Evolutionary conservation across 2,113 vertebrate genomes (phyloP), one percentile per base, ranked within the genome.

Genomic region (Anoplopoma fimbria): DNA sequence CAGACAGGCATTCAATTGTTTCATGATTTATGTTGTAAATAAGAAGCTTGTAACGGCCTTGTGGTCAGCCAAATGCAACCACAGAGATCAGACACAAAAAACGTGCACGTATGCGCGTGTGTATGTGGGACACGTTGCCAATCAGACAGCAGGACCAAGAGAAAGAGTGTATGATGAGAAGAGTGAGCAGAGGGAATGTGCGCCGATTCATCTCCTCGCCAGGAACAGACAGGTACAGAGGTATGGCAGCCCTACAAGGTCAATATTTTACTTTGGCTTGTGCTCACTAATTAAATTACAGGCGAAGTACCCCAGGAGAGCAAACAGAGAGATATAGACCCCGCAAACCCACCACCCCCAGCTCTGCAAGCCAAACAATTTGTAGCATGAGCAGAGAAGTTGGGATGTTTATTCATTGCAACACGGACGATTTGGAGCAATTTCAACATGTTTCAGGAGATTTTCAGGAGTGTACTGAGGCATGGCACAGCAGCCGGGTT

Each of bases 261-360:
- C 91, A 90, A 85, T 93, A 88, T 94, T 94, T 95, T 91, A 93
- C 85, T 94, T 94, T 91, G 91, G 89, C 91, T 87, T 57, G 87
- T 77, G 82, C 36, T 68, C 55, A 42, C 90, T 93, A 92, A 95
- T 94, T 94, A 92, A 94, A 94, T 95, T 90, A 93, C 87, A 92
- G 58, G 75, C 82, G 85, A 82, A 75, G 69, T 69, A 72, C 79
- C 83, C 67, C 82, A 29, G 79, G 75, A 91, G 75, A 85, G 55
- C 85, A 83, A 15, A 72, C 77, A 86, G 55, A 87, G 75, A 77
- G 69, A 90, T 69, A 89, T 63, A 85, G 53, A 79, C 77, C 51
- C 25, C 33, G 21, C 34, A 29, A 58, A 1, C 9, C 31, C 40
- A 9, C 12, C 12, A 21, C 12, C 9, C 12, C 25, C 33, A 21